Base-by-base conservation (phyloP, 2,888 invertebrate species). In the Marasmarcha lunaedactyla region DNA sequence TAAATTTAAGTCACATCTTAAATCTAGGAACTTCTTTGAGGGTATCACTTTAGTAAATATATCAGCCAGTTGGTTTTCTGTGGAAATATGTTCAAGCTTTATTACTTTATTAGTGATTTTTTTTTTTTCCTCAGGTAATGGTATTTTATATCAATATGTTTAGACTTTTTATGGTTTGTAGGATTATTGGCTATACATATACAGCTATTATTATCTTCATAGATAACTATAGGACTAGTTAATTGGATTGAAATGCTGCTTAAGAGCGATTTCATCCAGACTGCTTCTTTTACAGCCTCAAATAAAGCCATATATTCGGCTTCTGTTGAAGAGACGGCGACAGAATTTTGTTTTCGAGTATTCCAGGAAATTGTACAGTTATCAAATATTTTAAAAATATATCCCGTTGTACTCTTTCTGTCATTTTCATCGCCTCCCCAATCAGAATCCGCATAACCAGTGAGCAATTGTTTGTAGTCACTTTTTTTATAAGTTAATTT, bases 141-240 rank as follows among this genome's bases (percentile, higher is more conserved):
- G 39, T 44, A 45, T 30, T 59, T 57, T 12, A 57, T 59, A 41
- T 61, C 57, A 30, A 58, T 58, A 41, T 59, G 50, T 45, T 60
- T 54, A 41, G 55, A 47, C 45, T 51, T 36, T 45, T 57, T 52
- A 34, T 48, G 46, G 26, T 20, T 43, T 4, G 45, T 45, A 9
- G 48, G 43, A 34, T 47, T 50, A 42, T 55, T 58, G 13, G 54
- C 57, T 27, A 56, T 57, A 46, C 45, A 50, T 15, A 59, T 59
- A 40, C 57, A 61, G 12, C 58, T 52, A 42, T 51, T 54, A 44
- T 62, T 63, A 44, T 63, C 59, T 46, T 62, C 55, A 43, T 42
- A 48, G 2, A 47, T 43, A 13, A 35, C 20, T 15, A 47, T 51
- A 4, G 47, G 46, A 7, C 38, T 27, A 20, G 9, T 13, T 12